A percentile compares a stretch with the other conserved stretches of the same genome.
phyloP scores from a whole-genome alignment of 2,797 vertebrate genomes.

The Vespertilio murinus region DNA sequence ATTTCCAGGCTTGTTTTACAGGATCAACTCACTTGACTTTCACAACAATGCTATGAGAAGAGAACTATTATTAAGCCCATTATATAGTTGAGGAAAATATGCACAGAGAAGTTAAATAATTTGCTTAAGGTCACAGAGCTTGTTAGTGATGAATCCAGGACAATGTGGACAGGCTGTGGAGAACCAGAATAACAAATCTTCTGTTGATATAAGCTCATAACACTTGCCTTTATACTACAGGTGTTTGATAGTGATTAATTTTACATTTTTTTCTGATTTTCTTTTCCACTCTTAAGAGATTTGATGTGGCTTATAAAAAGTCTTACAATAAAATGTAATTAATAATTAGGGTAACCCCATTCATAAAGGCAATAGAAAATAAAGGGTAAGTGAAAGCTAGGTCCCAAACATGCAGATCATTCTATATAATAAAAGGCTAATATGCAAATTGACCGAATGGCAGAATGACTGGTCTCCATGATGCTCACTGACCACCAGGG shows the following conservation, averaged over 20 bases:
- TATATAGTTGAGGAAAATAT: background rate
- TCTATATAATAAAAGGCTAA: too few species aligned
- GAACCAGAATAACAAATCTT: background rate
- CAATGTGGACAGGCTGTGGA: background rate
- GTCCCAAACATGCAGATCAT: background rate
- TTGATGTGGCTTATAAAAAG: slow-evolving; percentile 24
- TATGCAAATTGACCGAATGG: too few species aligned
- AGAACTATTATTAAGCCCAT: background rate
- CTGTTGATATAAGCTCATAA: background rate
- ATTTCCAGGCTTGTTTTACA: background rate
- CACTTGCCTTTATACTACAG: background rate
- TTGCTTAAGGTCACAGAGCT: background rate
- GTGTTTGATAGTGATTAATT: background rate
- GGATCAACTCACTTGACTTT: background rate
- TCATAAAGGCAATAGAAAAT: background rate
- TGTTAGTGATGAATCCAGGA: background rate
- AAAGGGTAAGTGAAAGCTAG: background rate
- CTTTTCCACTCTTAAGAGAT: background rate
- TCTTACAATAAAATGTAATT: background rate
- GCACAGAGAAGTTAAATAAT: background rate
- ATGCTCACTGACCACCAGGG: too few species aligned
- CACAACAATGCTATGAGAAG: background rate
- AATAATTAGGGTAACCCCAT: background rate
- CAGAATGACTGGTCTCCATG: too few species aligned
- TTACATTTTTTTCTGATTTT: background rate